Base-by-base conservation (phyloP, 2,888 invertebrate species). In the Lasiommata megera region DNA sequence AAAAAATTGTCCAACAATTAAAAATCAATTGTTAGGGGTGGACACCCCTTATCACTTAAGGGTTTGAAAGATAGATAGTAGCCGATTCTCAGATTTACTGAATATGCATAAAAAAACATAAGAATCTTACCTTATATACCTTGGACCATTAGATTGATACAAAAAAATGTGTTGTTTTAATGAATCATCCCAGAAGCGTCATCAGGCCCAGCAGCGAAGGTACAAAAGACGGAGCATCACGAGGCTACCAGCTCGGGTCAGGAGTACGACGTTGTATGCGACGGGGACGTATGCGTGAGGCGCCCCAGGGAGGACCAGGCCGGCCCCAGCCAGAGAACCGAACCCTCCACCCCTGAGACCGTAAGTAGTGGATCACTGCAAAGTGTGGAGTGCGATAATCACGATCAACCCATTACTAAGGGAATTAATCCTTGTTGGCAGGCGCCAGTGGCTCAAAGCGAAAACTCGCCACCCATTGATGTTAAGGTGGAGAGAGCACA, bases 401-500 rank as follows among this genome's bases (percentile, higher is more conserved):
- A n/a, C n/a, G n/a, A n/a, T n/a, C n/a, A n/a, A n/a, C n/a, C n/a
- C n/a, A n/a, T n/a, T 2, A 6, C 18, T 41, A 9, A 23, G 11
- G 14, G 14, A 11, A 17, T 18, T 37, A 11, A 34, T 40, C 16
- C 6, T 12, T 11, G 8, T 31, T 50, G 14, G 17, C 44, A 58
- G 47, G 43, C 56, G 1, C 48, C 63, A 0, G 48, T 63, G 1
- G 40, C 57, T 0, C 37, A 54, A 0, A 76, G 72, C 55, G 29
- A 51, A 36, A 59, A 0, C 65, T 56, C 2, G 76, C 76, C 29
- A 67, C 7, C 28, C 1, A 29, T 79, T 0, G 92, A 94, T 65
- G 93, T 94, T 47, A 94, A 93, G 73, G 66, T 94, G 53, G 92
- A 93, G 64, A 83, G 92, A 54, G 95, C 94, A 0, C 93, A 94